Base-by-base conservation (phyloP, 2,113 vertebrate genomes). In the Lontra canadensis region DNA sequence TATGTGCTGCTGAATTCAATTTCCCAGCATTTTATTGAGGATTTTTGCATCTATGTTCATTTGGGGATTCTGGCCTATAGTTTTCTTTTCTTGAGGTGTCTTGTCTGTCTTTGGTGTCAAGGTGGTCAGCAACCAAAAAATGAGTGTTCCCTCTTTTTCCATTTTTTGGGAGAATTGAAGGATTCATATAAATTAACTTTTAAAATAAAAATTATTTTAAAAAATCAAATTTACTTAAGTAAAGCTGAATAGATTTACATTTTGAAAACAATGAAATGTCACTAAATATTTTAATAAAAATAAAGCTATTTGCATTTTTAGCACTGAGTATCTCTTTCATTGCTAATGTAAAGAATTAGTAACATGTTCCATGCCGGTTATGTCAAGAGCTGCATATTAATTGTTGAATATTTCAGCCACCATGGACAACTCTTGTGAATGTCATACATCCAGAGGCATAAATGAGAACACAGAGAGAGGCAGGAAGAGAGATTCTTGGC, bases 271-370 rank as follows among this genome's bases (percentile, higher is more conserved):
- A 59, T n/a, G 1, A 71, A 79, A 59, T 87, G 11, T 67, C 61
- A 67, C 7, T 79, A 82, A 78, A 82, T 94, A 92, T 39, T 76
- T 84, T 21, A n/a, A 82, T n/a, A 73, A 82, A 91, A 95, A 86
- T 83, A 78, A 86, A 80, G 86, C 42, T 15, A 25, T 93, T 69
- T 80, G 8, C 55, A 39, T 94, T 88, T 92, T 13, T 61, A 57
- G 11, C 42, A 69, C 34, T 42, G 7, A 44, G 26, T 29, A 79
- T 74, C 13, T 80, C 65, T 73, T 92, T 87, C 47, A 26, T 63
- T 88, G 67, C 18, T 31, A 88, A 57, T 17, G 4, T 49, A 31
- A 92, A 86, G 57, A 73, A 74, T 83, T 65, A 86, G 9, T 73
- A 88, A 47, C 15, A 15, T n/a, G 18, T 0, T 63, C 42, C 18